Conservation (phyloP, 2,113 vertebrate species). For the Atrichornis clamosus region DNA sequence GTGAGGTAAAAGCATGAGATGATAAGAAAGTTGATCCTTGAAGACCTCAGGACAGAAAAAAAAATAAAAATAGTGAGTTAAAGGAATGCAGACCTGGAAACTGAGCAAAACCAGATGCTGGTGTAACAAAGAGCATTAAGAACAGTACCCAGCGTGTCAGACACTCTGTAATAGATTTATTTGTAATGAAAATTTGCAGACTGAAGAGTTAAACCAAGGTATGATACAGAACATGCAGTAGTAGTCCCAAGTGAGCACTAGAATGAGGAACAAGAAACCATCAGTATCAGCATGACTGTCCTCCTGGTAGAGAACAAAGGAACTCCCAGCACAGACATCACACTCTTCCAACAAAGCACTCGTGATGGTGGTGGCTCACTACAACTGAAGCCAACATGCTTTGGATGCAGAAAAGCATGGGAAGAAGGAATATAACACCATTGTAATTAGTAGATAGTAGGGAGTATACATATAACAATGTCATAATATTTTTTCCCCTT, state of each 20-base stretch:
- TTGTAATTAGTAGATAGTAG: not conserved
- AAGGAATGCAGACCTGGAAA: not conserved
- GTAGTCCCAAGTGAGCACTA: not conserved
- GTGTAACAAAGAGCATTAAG: not conserved
- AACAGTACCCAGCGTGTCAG: not conserved
- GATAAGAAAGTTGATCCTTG: not conserved
- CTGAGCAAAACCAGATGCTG: not conserved
- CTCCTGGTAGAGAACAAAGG: not conserved
- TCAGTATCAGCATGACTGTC: not conserved
- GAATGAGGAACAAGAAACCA: not conserved
- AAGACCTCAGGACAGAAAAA: not conserved
- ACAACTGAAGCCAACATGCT: not conserved
- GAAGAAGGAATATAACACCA: not conserved
- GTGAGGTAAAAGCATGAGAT: not conserved
- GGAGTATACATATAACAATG: not conserved
- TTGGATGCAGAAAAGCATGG: not conserved
- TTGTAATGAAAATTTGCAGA: not conserved
- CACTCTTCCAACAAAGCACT: not conserved
- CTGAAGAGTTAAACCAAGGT: not conserved
- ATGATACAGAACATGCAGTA: accelerated
- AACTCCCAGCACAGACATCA: not conserved
- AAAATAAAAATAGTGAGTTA: not conserved
- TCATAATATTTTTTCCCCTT: not conserved
- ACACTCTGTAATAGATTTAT: not conserved
- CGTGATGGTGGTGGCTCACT: not conserved